These are phyloP conservation scores for Phalacrocorax aristotelis DNA, from an alignment of 2,113 vertebrate genomes.

Conservation along the genomic window DNA sequence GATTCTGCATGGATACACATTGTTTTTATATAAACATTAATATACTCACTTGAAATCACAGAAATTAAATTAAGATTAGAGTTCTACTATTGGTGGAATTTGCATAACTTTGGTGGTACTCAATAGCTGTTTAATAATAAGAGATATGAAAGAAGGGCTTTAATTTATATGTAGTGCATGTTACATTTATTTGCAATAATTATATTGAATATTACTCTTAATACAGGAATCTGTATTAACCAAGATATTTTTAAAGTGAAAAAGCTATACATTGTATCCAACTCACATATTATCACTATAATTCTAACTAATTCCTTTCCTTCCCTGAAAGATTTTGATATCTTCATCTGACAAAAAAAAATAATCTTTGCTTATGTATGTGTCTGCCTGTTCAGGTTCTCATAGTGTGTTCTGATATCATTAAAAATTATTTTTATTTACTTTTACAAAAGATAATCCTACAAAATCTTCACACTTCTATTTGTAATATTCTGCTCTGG, in stretches of 20 bases:
- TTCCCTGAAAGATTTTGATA: neutral
- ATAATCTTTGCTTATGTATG: neutral
- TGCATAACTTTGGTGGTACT: neutral
- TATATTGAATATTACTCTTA: neutral
- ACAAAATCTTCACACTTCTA: neutral
- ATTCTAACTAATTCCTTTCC: neutral
- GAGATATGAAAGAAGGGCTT: neutral
- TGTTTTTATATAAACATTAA: neutral
- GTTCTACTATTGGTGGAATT: neutral
- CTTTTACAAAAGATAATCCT: neutral
- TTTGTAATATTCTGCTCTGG: neutral
- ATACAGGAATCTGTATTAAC: neutral
- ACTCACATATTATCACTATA: neutral
- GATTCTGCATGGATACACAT: neutral
- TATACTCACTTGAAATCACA: neutral
- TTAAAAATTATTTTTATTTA: neutral
- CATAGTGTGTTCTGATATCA: neutral
- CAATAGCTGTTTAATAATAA: neutral
- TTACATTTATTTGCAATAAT: neutral
- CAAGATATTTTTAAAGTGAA: neutral
- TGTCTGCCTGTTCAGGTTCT: neutral
- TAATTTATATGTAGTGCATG: rapidly evolving
- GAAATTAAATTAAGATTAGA: neutral
- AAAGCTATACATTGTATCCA: neutral
- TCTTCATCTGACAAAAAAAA: neutral